These are phyloP conservation scores for Scaptodrosophila lebanonensis DNA, from an alignment of 1,140 invertebrate genomes.

Conservation along the genomic window DNA sequence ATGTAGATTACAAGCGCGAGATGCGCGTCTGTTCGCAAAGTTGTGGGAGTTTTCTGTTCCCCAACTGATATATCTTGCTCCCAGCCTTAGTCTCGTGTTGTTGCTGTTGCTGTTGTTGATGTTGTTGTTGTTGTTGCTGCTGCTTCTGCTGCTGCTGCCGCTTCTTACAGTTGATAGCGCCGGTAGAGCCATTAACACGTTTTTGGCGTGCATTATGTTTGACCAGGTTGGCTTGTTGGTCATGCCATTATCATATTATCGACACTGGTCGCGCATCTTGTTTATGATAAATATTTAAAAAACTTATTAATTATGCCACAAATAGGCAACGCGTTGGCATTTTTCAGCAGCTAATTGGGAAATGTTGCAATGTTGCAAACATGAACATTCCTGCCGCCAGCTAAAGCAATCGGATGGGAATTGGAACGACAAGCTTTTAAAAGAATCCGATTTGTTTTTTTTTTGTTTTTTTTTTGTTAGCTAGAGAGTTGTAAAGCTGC, in stretches of 20 bases:
- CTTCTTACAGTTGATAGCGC: not conserved
- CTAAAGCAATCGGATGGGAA: too few species aligned
- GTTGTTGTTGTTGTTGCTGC: slow-evolving; percentile 10
- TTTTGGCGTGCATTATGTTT: slow-evolving; percentile 40
- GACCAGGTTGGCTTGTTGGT: too few species aligned
- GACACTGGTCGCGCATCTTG: slow-evolving; percentile 48
- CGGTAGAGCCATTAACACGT: slow-evolving; percentile 33
- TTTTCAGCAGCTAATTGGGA: slow-evolving; percentile 40
- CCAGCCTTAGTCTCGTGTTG: slow-evolving; percentile 45
- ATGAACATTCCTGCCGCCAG: not conserved
- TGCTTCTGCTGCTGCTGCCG: slow-evolving; percentile 18
- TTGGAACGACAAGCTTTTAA: too few species aligned
- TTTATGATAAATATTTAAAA: slow-evolving; percentile 70
- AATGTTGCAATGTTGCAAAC: slow-evolving; percentile 4
- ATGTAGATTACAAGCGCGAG: slow-evolving; percentile 59
- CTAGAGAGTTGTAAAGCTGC: too few species aligned
- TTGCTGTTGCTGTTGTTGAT: slow-evolving; percentile 28
- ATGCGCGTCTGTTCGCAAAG: slow-evolving; percentile 31
- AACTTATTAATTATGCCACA: slow-evolving; percentile 73
- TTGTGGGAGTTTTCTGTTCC: slow-evolving; percentile 26
- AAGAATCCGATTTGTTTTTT: too few species aligned
- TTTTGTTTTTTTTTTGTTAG: too few species aligned
- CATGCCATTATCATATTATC: slow-evolving; percentile 70
- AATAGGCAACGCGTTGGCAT: slow-evolving; percentile 43
- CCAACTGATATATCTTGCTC: not conserved